Evolutionary conservation across 1,140 invertebrate species (phyloP).

Genomic region (Drosophila nigromelanica): DNA sequence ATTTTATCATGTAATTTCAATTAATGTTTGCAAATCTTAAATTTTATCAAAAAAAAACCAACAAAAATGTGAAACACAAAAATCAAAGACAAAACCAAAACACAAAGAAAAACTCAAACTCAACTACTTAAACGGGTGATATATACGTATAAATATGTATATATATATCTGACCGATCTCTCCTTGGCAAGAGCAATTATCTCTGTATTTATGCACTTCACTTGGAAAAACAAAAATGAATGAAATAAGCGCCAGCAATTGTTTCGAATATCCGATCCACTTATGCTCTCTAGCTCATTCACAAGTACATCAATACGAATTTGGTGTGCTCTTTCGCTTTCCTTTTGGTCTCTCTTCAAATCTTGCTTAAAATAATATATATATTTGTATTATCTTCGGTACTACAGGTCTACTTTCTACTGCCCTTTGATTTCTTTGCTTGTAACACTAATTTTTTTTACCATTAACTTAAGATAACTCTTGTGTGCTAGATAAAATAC

Average conservation of each 20-base stretch:
- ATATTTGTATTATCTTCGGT: constrained; percentile 17
- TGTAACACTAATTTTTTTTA: constrained; percentile 30
- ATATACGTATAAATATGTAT: neutral
- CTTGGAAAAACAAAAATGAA: constrained; percentile 8
- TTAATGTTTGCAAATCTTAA: constrained; percentile 40
- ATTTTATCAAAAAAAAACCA: constrained; percentile 34
- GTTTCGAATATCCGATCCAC: constrained; percentile 11
- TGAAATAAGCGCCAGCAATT: neutral
- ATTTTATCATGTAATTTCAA: constrained; percentile 44
- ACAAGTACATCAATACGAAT: constrained; percentile 12
- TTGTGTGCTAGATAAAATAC: constrained; percentile 2
- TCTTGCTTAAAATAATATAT: constrained; percentile 27
- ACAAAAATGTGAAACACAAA: constrained; percentile 19
- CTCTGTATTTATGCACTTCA: constrained; percentile 17
- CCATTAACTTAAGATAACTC: constrained; percentile 7
- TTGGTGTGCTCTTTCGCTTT: constrained; percentile 28
- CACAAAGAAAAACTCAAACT: constrained; percentile 43
- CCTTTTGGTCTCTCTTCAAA: constrained; percentile 32
- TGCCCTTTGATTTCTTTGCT: constrained; percentile 36
- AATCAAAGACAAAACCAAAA: constrained; percentile 13
- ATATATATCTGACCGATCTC: constrained; percentile 22
- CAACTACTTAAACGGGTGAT: constrained; percentile 31
- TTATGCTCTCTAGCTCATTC: constrained; percentile 17
- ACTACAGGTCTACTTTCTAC: constrained; percentile 23
- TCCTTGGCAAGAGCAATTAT: neutral